Percentiles rank a stretch among this genome's conserved stretches.
phyloP scores from a whole-genome alignment of 2,888 invertebrate species.

The Archaeoteleia sp. region DNA sequence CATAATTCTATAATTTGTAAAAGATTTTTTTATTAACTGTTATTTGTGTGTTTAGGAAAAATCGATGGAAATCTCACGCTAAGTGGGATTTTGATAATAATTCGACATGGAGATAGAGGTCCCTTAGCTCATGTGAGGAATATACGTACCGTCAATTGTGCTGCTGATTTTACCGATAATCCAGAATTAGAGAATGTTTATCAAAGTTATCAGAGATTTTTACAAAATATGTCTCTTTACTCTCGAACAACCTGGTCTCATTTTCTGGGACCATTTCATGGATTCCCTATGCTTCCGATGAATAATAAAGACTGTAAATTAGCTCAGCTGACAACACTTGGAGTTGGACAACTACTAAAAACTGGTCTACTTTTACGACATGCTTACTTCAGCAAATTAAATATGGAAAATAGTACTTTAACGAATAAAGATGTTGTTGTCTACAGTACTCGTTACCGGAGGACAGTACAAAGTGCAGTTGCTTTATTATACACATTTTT shows the following conservation, averaged over 20 bases:
- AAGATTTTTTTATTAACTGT: too few species aligned
- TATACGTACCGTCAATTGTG: constrained; percentile 87
- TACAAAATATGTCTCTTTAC: constrained; percentile 66
- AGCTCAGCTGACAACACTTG: constrained; percentile 89
- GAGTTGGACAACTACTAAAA: constrained; percentile 87
- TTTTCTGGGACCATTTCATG: constrained; percentile 87
- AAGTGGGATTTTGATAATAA: constrained; percentile 84
- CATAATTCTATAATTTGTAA: too few species aligned
- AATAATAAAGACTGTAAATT: constrained; percentile 83
- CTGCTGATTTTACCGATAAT: constrained; percentile 74
- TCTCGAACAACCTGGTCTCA: constrained; percentile 80
- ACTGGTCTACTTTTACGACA: constrained; percentile 83
- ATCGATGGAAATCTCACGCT: constrained; percentile 79
- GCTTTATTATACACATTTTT: constrained; percentile 86
- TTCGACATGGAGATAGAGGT: constrained; percentile 93
- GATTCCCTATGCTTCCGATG: constrained; percentile 85
- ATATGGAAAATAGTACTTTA: constrained; percentile 73
- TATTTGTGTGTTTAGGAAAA: too few species aligned
- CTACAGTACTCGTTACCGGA: constrained; percentile 88
- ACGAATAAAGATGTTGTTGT: constrained; percentile 79
- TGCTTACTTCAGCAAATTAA: constrained; percentile 77
- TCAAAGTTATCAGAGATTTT: constrained; percentile 65
- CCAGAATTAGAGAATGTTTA: constrained; percentile 65
- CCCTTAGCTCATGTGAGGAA: constrained; percentile 89
- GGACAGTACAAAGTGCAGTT: constrained; percentile 93